Percentiles rank a stretch among this genome's conserved stretches.
These are phyloP conservation scores for Creontiades dilutus DNA, from an alignment of 2,888 invertebrate genomes.

Conservation along the genomic window DNA sequence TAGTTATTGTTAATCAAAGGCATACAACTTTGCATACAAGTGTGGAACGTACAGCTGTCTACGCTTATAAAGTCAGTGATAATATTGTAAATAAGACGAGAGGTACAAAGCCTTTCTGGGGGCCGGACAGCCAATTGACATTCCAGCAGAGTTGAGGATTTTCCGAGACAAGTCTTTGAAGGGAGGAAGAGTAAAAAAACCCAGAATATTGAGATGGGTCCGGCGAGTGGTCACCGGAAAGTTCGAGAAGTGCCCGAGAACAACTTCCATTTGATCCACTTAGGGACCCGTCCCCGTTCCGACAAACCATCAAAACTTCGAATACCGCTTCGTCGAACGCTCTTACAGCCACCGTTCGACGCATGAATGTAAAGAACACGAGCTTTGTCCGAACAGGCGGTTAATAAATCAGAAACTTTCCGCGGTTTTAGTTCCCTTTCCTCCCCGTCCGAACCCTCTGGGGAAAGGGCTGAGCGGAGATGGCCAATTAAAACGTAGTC, in stretches of 20 bases:
- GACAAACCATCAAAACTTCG: neutral
- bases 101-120: too few species aligned
- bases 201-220: constrained; percentile 16
- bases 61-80: too few species aligned
- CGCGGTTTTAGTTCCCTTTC: neutral
- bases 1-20: too few species aligned
- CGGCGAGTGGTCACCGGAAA: neutral
- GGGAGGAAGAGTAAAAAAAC: neutral
- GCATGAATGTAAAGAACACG: neutral
- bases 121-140: too few species aligned
- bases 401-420: constrained; percentile 16
- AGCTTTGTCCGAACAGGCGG: neutral
- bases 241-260: neutral
- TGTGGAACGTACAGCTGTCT: too few species aligned
- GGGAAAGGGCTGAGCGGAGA: neutral
- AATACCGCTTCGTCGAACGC: neutral
- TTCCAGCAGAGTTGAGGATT: neutral
- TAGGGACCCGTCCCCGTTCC: neutral
- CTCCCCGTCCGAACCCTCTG: neutral
- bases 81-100: too few species aligned
- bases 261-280: neutral
- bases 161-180: neutral
- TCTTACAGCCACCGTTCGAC: neutral
- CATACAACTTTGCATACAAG: too few species aligned
- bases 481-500: constrained; percentile 40